Conservation (phyloP, 2,113 vertebrate species). For the Brienomyrus longianalis region DNA sequence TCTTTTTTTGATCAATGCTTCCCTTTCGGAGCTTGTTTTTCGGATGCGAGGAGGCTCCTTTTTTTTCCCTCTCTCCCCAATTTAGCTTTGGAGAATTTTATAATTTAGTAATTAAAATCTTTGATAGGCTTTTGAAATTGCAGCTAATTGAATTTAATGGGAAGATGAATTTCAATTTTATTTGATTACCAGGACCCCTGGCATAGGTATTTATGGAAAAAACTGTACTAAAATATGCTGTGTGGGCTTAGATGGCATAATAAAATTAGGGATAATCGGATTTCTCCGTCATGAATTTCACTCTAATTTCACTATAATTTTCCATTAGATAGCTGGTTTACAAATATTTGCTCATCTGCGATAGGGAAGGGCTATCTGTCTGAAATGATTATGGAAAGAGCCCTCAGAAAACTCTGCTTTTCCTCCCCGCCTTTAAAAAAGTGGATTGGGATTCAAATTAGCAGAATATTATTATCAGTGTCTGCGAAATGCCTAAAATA, state of each 20-base stretch:
- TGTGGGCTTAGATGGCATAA: conserved; percentile 99
- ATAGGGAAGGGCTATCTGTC: conserved; percentile 98
- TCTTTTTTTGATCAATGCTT: conserved; percentile 75
- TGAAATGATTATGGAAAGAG: conserved; percentile 96
- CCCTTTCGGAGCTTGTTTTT: conserved; percentile 73
- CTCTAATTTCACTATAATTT: conserved; percentile 99
- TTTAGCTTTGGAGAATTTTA: conserved; percentile 99
- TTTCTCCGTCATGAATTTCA: conserved; percentile 99
- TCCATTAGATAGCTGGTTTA: conserved; percentile 99
- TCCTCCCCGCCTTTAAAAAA: conserved; percentile 68
- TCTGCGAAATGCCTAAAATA: conserved; percentile 71
- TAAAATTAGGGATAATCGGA: conserved; percentile 99
- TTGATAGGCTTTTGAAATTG: conserved; percentile 99
- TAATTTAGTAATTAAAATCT: conserved; percentile 99
- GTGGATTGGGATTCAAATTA: conserved; percentile 77
- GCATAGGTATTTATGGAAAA: conserved; percentile 99
- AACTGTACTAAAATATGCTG: conserved; percentile 99
- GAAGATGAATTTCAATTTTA: conserved; percentile 99
- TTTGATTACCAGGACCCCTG: conserved; percentile 99
- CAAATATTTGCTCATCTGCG: conserved; percentile 99
- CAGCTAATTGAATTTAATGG: conserved; percentile 99
- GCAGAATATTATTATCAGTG: conserved; percentile 73
- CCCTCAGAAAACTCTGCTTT: conserved; percentile 72
- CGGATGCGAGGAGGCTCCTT: conserved; percentile 84
- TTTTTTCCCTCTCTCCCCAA: conserved; percentile 80